These are phyloP conservation scores for Apamea sordens DNA, from an alignment of 2,888 invertebrate genomes.

Conservation along the genomic window DNA sequence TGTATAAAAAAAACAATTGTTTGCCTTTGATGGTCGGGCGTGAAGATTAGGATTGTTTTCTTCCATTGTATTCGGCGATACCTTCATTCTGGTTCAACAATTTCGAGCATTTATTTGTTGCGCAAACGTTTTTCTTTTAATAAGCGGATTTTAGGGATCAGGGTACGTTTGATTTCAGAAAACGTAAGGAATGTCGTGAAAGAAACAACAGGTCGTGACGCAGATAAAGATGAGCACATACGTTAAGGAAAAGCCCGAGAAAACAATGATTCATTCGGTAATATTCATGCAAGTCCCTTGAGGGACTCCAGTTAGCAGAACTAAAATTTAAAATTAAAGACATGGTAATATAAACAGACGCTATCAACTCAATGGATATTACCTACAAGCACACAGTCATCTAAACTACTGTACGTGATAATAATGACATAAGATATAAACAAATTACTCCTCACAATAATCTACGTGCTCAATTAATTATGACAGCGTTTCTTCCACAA, in stretches of 20 bases:
- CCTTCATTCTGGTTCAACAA: conserved; percentile 3
- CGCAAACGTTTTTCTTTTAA: background rate
- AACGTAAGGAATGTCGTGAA: background rate
- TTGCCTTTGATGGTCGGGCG: conserved; percentile 24
- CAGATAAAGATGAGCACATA: conserved; percentile 7
- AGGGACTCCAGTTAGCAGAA: background rate
- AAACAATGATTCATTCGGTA: conserved; percentile 35
- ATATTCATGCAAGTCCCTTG: conserved; percentile 8
- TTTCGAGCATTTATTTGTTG: conserved; percentile 9
- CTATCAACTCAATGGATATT: background rate
- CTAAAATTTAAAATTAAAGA: background rate
- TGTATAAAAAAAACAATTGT: conserved; percentile 10
- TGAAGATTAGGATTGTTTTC: conserved; percentile 33
- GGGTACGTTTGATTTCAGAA: background rate
- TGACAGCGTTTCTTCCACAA: background rate
- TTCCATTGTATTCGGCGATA: conserved; percentile 3
- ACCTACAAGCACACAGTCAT: background rate
- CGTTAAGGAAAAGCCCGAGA: conserved; percentile 10
- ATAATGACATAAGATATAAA: conserved; percentile 10
- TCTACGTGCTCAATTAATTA: conserved; percentile 41
- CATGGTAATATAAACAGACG: background rate
- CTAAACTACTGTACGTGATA: conserved; percentile 27
- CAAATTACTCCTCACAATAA: conserved; percentile 9
- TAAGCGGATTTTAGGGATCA: background rate
- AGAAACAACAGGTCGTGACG: conserved; percentile 29